These are phyloP conservation scores for Atrichornis clamosus DNA, from an alignment of 2,113 vertebrate species.

Conservation along the genomic window DNA sequence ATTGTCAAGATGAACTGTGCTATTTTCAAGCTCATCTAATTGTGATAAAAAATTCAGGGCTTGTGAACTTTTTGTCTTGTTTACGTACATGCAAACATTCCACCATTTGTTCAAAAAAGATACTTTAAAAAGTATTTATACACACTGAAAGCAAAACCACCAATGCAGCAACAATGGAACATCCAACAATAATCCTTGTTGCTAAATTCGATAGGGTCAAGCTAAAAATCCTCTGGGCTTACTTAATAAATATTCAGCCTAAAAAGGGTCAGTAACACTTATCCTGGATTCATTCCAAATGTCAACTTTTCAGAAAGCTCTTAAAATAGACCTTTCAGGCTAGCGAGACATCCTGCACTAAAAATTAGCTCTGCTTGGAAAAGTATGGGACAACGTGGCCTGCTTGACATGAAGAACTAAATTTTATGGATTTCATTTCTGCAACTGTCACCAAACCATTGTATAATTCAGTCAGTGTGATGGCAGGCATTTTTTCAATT, in stretches of 20 bases:
- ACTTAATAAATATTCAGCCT: background rate
- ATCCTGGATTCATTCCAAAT: background rate
- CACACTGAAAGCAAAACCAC: background rate
- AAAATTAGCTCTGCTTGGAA: background rate
- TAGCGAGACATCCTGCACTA: background rate
- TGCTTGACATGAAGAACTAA: background rate
- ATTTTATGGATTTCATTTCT: conserved; percentile 25
- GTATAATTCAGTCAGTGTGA: background rate
- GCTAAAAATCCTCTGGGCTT: background rate
- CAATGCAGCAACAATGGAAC: background rate
- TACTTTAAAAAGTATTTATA: background rate
- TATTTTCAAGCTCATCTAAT: background rate
- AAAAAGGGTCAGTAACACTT: conserved; percentile 8
- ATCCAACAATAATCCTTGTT: background rate
- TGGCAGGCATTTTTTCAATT: conserved; percentile 25
- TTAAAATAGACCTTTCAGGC: background rate
- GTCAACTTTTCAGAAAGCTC: background rate
- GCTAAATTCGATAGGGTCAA: background rate
- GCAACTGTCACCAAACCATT: background rate
- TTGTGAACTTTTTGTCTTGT: background rate
- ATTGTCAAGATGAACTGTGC: background rate
- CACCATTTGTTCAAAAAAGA: background rate
- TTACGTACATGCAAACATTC: background rate
- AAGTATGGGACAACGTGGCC: background rate
- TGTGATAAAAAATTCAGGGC: background rate